A percentile compares a stretch with the other conserved stretches of the same genome.
Conservation (phyloP, 2,113 vertebrate genomes). For the Dolichotis patagonum region DNA sequence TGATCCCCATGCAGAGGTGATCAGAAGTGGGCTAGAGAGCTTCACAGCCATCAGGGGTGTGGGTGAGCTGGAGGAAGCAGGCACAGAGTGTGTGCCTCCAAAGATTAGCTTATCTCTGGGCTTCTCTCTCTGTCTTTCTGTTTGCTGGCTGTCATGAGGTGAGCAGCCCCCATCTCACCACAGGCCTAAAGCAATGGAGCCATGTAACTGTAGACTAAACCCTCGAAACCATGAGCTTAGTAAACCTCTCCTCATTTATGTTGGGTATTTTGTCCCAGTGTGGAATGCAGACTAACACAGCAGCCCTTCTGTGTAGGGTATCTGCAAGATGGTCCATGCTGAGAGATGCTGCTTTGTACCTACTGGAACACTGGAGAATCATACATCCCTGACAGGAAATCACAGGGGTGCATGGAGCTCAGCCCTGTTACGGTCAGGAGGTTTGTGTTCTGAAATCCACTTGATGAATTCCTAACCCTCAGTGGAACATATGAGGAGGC, state of each 20-base stretch:
- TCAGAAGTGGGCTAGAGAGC: background rate
- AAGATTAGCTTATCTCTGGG: background rate
- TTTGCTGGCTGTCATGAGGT: background rate
- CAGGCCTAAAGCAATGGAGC: background rate
- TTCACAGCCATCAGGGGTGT: background rate
- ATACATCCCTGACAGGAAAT: background rate
- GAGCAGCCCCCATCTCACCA: background rate
- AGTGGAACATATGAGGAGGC: no score
- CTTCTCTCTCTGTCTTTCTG: background rate
- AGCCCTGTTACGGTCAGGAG: background rate
- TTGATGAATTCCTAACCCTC: background rate
- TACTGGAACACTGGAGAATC: background rate
- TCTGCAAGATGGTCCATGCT: background rate
- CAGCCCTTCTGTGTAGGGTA: background rate
- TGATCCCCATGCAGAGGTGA: background rate
- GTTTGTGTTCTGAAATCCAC: background rate
- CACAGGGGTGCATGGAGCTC: background rate
- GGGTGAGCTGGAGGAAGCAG: background rate
- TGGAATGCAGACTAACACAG: background rate
- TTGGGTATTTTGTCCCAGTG: background rate
- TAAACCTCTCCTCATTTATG: background rate
- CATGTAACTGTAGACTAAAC: background rate
- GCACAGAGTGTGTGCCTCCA: background rate
- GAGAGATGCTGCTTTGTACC: accelerated
- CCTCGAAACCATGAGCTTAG: background rate